Evolutionary conservation across 2,797 vertebrate genomes (phyloP).

Genomic region (Champsocephalus gunnari): DNA sequence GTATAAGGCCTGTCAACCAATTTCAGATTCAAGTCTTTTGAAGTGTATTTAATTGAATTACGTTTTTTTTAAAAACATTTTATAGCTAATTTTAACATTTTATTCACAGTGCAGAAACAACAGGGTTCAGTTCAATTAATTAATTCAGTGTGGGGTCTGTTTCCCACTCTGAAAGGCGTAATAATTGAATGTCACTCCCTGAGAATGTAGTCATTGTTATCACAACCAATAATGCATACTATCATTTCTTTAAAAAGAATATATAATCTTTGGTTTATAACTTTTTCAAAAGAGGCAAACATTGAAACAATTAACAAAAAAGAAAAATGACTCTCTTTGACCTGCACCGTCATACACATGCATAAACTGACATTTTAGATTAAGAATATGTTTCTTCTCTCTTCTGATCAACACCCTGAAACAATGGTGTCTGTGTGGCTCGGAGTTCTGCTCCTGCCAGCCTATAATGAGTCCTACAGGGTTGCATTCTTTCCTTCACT

Average conservation of each 20-base stretch:
- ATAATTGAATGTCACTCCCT: not conserved
- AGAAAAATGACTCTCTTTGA: too few relatives aligned
- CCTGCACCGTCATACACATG: too few relatives aligned
- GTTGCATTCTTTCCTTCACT: conserved; percentile 59
- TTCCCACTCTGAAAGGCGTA: not conserved
- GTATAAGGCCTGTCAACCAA: not conserved
- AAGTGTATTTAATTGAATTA: not conserved
- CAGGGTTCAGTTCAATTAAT: not conserved
- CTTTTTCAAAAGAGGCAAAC: too few relatives aligned
- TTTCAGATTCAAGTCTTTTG: not conserved
- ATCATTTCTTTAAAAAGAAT: not conserved
- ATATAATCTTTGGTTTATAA: too few relatives aligned
- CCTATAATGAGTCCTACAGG: conserved; percentile 56
- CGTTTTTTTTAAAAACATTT: not conserved
- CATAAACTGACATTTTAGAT: not conserved
- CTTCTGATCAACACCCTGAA: conserved; percentile 47
- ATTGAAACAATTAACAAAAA: too few relatives aligned
- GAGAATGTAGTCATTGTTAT: not conserved
- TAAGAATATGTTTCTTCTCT: conserved; percentile 1
- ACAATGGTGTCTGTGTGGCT: conserved; percentile 59
- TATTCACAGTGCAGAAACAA: not conserved
- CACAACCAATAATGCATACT: not conserved
- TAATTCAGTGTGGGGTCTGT: not conserved
- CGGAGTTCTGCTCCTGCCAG: conserved; percentile 42
- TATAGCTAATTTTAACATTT: not conserved